Conservation (phyloP, 53 echinoderm and acorn worm genomes). For the Stichopus horrens region DNA sequence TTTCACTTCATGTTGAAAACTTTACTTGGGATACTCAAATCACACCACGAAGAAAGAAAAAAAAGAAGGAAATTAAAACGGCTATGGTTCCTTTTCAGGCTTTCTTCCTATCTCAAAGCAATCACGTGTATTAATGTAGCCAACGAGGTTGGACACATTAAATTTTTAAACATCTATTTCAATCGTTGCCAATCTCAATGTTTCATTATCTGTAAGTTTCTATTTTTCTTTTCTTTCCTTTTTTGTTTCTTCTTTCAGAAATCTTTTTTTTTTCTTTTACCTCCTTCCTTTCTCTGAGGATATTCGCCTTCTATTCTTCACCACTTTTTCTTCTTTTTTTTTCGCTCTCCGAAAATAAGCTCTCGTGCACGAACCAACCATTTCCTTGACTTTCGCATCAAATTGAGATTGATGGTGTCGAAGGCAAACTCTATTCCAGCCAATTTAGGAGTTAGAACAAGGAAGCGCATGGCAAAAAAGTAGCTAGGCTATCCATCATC, state of each 20-base stretch:
- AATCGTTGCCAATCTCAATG: not conserved
- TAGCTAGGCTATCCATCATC: conserved; percentile 36
- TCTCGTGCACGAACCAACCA: conserved; percentile 19
- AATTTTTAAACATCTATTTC: conserved; percentile 24
- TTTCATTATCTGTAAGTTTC: not conserved
- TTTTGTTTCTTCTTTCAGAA: not conserved
- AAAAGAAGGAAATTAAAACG: not conserved
- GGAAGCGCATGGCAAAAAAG: conserved; percentile 7
- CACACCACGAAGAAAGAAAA: not conserved
- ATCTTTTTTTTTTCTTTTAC: not conserved
- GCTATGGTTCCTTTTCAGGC: not conserved
- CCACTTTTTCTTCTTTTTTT: not conserved
- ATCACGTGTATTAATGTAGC: conserved; percentile 33
- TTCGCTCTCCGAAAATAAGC: not conserved
- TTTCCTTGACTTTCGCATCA: conserved; percentile 39
- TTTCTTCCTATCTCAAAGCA: not conserved
- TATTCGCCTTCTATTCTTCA: conserved; percentile 10
- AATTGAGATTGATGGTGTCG: conserved; percentile 39
- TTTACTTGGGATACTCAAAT: not conserved
- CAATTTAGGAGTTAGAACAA: conserved; percentile 32
- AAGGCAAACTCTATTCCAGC: conserved; percentile 44
- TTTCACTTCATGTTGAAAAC: not conserved
- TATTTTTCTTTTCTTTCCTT: not conserved
- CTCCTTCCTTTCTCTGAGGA: not conserved
- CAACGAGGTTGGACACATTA: conserved; percentile 4